These are phyloP conservation scores for Sebastes paucispinis DNA, from an alignment of 2,797 vertebrate genomes.

Conservation along the genomic window DNA sequence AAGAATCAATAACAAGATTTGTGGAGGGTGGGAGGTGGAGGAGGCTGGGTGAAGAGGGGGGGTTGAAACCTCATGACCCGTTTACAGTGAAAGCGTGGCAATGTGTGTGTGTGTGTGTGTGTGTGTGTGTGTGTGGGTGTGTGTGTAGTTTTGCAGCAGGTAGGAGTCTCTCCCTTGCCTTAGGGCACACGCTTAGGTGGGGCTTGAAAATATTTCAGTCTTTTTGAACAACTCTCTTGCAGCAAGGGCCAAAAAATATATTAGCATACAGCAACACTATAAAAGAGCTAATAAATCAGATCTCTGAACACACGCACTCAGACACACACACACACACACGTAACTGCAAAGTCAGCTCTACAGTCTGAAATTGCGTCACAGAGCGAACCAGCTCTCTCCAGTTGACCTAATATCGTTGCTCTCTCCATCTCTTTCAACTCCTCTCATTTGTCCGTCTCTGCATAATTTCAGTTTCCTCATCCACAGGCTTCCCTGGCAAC, in stretches of 20 bases:
- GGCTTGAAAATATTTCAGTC: conserved; percentile 79
- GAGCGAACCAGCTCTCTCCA: conserved; percentile 45
- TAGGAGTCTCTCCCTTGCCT: conserved; percentile 80
- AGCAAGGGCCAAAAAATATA: conserved; percentile 10
- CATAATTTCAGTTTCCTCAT: conserved; percentile 30
- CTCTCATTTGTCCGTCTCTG: neutral
- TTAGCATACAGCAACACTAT: conserved; percentile 13
- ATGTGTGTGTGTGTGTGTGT: neutral
- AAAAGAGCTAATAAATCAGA: conserved; percentile 22
- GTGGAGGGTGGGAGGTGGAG: conserved; percentile 37
- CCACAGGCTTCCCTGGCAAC: conserved; percentile 43
- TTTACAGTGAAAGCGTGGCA: conserved; percentile 54
- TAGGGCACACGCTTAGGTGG: conserved; percentile 77
- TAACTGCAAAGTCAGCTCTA: conserved; percentile 73
- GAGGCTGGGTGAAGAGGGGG: neutral
- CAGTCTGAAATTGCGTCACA: conserved; percentile 55
- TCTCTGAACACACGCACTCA: conserved; percentile 7
- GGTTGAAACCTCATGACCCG: conserved; percentile 36
- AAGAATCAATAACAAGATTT: conserved; percentile 73
- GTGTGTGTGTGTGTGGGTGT: neutral
- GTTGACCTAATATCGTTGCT: conserved; percentile 51
- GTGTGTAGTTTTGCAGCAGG: conserved; percentile 63
- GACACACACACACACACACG: neutral
- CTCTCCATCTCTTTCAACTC: conserved; percentile 15
- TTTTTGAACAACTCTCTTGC: conserved; percentile 33